Evolutionary conservation across 2,113 vertebrate species (phyloP), one percentile per base, ranked within the genome.

Genomic region (Macrotis lagotis): DNA sequence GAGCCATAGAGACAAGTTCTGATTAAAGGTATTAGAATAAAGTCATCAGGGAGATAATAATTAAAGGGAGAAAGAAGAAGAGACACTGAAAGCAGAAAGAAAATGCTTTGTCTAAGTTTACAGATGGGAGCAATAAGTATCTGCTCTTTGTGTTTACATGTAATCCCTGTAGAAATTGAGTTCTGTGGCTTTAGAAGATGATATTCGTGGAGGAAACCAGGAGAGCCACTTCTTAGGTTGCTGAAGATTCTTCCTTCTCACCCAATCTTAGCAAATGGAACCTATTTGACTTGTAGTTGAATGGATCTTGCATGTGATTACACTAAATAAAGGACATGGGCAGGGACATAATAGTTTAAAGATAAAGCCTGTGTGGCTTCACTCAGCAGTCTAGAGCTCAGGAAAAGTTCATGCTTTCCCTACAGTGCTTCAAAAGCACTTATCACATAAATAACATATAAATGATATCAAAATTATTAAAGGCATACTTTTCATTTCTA

Each of bases 381-480:
- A 19, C 8, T 90, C 19, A 44, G n/a, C 89, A 53, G 51, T 55
- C 28, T 0, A 51, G 44, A 91, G 10, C 24, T n/a, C 66, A 89
- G 25, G 31, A 89, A 95, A 93, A 0, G 6, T 83, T 90, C 96
- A 89, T 44, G 25, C 89, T 91, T n/a, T 49, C 16, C 92, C 31
- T 12, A 59, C 91, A 91, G 2, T 52, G 31, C 25, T 53, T 59
- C 44, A 93, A 10, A 44, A 92, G 25, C 28, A 22, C 19, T 83
- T 44, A 44, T 0, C 1, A 83, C n/a, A 22, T 83, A 44, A 22
- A 83, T 83, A 19, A 83, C 37, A 47, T 48, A 48, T 7, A 92
- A 95, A 97, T 83, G 8, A 51, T 52, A 48, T 95, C 1, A 92
- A 52, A 93, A 83, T 1, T 59, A 25, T 90, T 94, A 66, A 96